Base-by-base conservation (phyloP, 1,140 invertebrate species). In the Kradibia gibbosae region DNA sequence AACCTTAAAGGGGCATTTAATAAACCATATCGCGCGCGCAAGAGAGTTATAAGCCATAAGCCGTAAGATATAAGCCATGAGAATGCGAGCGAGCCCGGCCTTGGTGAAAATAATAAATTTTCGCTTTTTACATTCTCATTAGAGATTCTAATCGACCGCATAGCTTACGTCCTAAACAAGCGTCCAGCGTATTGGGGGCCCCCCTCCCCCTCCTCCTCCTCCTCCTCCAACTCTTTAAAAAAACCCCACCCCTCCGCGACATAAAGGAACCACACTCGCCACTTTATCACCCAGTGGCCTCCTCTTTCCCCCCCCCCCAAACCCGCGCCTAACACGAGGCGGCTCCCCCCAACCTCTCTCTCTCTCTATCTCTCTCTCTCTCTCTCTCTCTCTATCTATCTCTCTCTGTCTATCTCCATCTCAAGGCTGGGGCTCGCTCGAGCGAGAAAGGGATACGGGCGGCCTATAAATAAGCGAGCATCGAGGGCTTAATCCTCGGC, bases 111-210 rank as follows among this genome's bases (percentile, higher is more conserved):
- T 8, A 53, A 78, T 39, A 53, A 78, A 70, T 48, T 70, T 70
- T 67, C 42, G 10, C 62, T 42, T 53, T 70, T 78, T 67, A 70
- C 53, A 62, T 31, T 39, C 31, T 53, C 28, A 31, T 65, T 65
- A 67, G 28, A 78, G 39, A 22, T 78, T 42, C 31, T 71, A 78
- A 55, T 70, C 55, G 28, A 78, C 62, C 42, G 28, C 34, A 42
- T 78, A 42, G 28, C 25, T 67, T 34, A 78, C 2, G 8, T 13
- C 10, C 8, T 48, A 78, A 78, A 78, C 62, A 39, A 78, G 45
- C 28, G 20, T 0, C 25, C 62, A 31, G 34, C 45, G 53, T 78
- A 50, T 78, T 50, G 20, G 11, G 8, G 1, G 1, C 39, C 22
- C 39, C 31, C 0, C 31, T 17, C 34, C n/a, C 50, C 20, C 50